Conservation (phyloP, 1,140 invertebrate genomes). For the Drosophila mayri region DNA sequence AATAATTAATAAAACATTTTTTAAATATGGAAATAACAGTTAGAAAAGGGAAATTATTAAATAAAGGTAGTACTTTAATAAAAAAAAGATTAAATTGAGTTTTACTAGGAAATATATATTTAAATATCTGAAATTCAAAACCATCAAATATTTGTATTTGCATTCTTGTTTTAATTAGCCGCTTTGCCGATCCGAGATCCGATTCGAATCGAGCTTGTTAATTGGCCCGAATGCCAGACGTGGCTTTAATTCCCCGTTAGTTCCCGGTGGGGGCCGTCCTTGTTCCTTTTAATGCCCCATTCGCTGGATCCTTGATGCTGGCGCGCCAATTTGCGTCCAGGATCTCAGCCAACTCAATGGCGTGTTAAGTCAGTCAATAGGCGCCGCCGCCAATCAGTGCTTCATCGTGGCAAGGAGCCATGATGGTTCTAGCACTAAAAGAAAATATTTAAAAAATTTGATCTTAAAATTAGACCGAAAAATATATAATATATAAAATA, state of each 20-base stretch:
- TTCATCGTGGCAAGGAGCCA: slow-evolving; percentile 57
- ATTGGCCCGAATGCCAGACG: slow-evolving; percentile 63
- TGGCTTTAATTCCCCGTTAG: slow-evolving; percentile 55
- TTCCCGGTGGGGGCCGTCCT: slow-evolving; percentile 33
- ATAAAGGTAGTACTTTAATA: background rate
- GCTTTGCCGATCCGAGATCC: slow-evolving; percentile 15
- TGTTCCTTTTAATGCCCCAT: slow-evolving; percentile 46
- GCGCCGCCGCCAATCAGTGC: slow-evolving; percentile 80
- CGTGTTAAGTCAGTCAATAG: slow-evolving; percentile 83
- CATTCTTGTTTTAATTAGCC: slow-evolving; percentile 70
- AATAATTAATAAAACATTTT: too few species aligned
- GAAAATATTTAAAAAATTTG: background rate
- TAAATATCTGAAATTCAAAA: background rate
- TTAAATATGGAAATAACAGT: too few species aligned
- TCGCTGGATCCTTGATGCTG: slow-evolving; percentile 34
- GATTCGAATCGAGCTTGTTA: slow-evolving; percentile 57
- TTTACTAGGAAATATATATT: background rate
- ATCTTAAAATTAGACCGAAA: too few species aligned
- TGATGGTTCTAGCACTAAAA: background rate
- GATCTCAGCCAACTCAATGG: slow-evolving; percentile 66
- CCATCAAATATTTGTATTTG: background rate
- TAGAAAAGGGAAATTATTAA: background rate
- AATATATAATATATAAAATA: too few species aligned
- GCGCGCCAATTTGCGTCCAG: slow-evolving; percentile 70
- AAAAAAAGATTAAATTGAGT: background rate